Evolutionary conservation across 1,140 invertebrate species (phyloP), one percentile per base, ranked within the genome.

Genomic region (Achroia grisella): DNA sequence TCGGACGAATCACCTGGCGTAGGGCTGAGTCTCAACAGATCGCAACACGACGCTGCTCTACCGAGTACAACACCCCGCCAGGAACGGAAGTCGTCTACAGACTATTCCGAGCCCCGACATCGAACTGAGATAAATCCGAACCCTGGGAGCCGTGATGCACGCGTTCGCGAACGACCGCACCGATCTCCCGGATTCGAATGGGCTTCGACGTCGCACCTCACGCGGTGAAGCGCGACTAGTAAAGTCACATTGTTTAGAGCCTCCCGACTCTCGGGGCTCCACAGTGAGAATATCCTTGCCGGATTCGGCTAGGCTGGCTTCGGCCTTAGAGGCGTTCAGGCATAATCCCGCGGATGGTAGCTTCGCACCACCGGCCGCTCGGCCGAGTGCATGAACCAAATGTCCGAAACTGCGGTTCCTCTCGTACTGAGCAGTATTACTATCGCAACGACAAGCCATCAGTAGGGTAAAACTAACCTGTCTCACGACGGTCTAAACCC

Each of bases 261-360:
- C 86, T 88, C 80, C 78, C 85, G 82, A 85, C 85, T 79, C 82
- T 81, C 71, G 67, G 77, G 71, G 74, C 85, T 86, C 85, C 58
- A 52, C 54, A 77, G 71, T 75, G 68, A 71, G 57, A 56, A 78
- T 83, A 86, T 87, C 81, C 78, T 81, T 85, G 83, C 83, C 74
- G 75, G 76, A 87, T 87, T 75, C 81, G 82, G 83, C 88, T 89
- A 90, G 89, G 84, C 83, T 83, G 89, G 89, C 89, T 92, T 89
- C 90, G 87, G 88, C 88, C 91, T 92, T 93, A 93, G 91, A 93
- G 90, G 91, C 91, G 90, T 93, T 93, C 91, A 93, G 91, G 89
- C 89, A 90, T 93, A 92, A 93, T 92, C 90, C 90, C 86, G 88
- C 90, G 89, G 90, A 92, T 92, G 91, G 91, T 92, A 92, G 90